phyloP scores from a whole-genome alignment of 2,113 vertebrate species.

The Ptyas mucosa region DNA sequence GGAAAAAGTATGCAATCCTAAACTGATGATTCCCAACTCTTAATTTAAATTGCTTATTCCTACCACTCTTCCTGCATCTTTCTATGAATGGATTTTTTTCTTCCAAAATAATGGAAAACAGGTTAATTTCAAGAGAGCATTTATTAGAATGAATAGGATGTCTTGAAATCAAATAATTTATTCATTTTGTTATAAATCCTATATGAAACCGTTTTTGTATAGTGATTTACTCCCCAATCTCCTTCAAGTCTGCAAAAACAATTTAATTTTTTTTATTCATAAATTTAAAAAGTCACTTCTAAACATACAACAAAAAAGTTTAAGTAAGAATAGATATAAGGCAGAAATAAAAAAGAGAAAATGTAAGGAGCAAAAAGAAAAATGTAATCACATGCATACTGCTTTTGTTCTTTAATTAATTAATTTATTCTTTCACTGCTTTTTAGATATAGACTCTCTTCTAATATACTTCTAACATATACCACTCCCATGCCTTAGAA shows the following conservation, averaged over 20 bases:
- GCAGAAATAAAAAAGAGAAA: neutral
- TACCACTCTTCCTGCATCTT: no score
- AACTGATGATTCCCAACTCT: no score
- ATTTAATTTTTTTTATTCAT: neutral
- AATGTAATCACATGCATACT: neutral
- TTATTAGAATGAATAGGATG: neutral
- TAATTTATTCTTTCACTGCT: neutral
- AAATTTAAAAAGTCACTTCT: neutral
- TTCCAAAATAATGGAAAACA: neutral
- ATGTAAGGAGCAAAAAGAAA: neutral
- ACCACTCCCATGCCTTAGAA: neutral
- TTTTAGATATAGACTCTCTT: neutral
- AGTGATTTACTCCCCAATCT: neutral
- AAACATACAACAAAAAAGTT: neutral
- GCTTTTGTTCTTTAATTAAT: neutral
- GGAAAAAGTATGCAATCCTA: neutral
- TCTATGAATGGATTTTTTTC: neutral
- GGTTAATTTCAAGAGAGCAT: neutral
- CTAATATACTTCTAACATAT: neutral
- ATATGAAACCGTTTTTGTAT: neutral
- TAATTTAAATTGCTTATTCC: neutral
- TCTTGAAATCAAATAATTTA: neutral
- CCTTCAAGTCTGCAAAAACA: neutral
- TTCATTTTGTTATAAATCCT: neutral
- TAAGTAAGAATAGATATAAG: neutral